Base-by-base conservation (phyloP, 2,113 vertebrate species). In the Psammodynastes pulverulentus region DNA sequence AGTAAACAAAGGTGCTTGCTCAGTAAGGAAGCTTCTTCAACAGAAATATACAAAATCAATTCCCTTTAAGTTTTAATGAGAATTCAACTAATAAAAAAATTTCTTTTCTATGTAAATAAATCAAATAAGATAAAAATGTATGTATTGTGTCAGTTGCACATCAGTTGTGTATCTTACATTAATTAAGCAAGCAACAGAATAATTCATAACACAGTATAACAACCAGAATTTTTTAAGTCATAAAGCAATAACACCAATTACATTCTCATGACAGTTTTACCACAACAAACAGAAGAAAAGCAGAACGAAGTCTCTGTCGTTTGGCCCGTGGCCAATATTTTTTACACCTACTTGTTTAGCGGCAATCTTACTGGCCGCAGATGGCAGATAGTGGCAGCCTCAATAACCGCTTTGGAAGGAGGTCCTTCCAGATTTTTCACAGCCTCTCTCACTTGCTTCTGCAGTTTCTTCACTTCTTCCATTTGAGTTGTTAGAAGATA, bases 381-480 rank as follows among this genome's bases (percentile, higher is more conserved):
- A 95, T 99, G 99, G 96, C 99, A 99, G 72, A 98, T 92, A 10
- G 99, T 99, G 93, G 98, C 98, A 94, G 99, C 98, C 53, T 99
- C 98, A 43, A 99, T 99, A 91, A 99, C 98, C 26, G 98, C 95
- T 94, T 98, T 97, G 1, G 99, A 99, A 0, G 98, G 98, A 23
- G 98, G 98, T 10, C 98, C 98, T 94, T 99, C 99, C 4, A 99
- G 98, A 15, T 97, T 98, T 97, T 98, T 99, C 91, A 99, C 99
- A 21, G 99, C 98, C 6, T 98, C 98, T 95, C 98, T 98, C 39
- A 99, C 99, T 0, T 97, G 98, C 96, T 99, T 99, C 95, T 99
- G 99, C 48, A 98, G 99, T 93, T 98, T 99, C 95, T 96, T 98
- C 72, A 99, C 95, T 92, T 99, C 98, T 8, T 99, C 98, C 97